Evolutionary conservation across 1,140 invertebrate species (phyloP).

Genomic region (silkworm (Bombyx mori)): ASM3026992v2 NC_085119.1:12431001-12431500

Average conservation of each 20-base stretch:
- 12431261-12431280: neutral
- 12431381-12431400: neutral
- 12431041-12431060: slow-evolving; percentile 44
- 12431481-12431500: no score
- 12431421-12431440: neutral
- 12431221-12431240: slow-evolving; percentile 13
- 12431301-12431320: slow-evolving; percentile 10
- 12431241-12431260: neutral
- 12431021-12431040: slow-evolving; percentile 48
- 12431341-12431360: slow-evolving; percentile 19
- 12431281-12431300: slow-evolving; percentile 18
- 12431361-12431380: slow-evolving; percentile 1
- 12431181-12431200: neutral
- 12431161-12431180: slow-evolving; percentile 4
- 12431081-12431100: slow-evolving; percentile 1
- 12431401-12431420: no score
- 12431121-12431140: slow-evolving; percentile 1
- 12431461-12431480: no score
- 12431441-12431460: neutral
- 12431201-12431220: slow-evolving; percentile 12
- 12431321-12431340: slow-evolving; percentile 20
- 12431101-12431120: slow-evolving; percentile 19
- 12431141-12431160: slow-evolving; percentile 1
- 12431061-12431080: slow-evolving; percentile 1
- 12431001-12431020: slow-evolving; percentile 21